Evolutionary conservation across 2,888 invertebrate genomes (phyloP), one percentile per base, ranked within the genome.

Genomic region (Ectropis crepuscularia): DNA sequence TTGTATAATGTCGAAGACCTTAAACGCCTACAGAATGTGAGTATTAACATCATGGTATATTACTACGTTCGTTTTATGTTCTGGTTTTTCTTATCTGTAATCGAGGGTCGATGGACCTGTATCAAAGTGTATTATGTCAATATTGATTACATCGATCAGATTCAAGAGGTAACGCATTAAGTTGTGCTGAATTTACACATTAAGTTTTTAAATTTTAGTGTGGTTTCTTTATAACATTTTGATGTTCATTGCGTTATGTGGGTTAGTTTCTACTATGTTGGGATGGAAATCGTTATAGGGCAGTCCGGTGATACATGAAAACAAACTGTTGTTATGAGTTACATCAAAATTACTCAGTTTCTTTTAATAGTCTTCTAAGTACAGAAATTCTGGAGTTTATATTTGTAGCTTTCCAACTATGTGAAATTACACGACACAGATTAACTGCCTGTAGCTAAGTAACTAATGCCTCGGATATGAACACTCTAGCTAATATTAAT

Each of bases 11-110:
- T 97, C 97, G 93, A 97, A 96, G 94, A 96, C 96, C 87, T 95
- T 97, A 88, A 97, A 97, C 94, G 96, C 96, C 85, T 97, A 97
- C 93, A 95, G 97, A 94, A 96, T 97, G 97, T 97, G 94, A 97
- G 96, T 96, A 94, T 81, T 57, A 64, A 39, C 12, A 39, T 39
- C 12, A 39, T 39, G 9, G 12, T 51, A 61, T 57, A 12, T 53
- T 64, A 39, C 9, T 65, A 45, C 12, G 7, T 61, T 51, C 7
- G 51, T 51, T 66, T 63, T 55, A 8, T 49, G 47, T 58, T 63
- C 37, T 41, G 37, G 51, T 36, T 71, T 45, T 38, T 39, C 42
- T 61, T 67, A 64, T 43, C 55, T 41, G 57, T 65, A 53, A 54
- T 57, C 58, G 38, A 55, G 51, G 43, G 39, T 37, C 50, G 45